phyloP scores from a whole-genome alignment of 2,888 invertebrate species.

The Portevinia maculata region DNA sequence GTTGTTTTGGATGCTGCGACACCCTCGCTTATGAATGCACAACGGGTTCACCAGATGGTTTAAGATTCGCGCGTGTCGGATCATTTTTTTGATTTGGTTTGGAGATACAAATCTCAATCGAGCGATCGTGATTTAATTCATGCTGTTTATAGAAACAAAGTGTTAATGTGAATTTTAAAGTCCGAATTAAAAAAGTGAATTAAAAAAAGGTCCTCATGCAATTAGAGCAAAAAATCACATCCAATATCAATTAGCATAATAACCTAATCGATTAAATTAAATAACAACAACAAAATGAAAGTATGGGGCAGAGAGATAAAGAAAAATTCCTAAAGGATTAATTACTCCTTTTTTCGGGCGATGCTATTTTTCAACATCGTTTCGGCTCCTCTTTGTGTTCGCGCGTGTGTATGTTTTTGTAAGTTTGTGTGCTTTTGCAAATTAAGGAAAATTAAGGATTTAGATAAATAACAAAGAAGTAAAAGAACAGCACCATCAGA shows the following conservation, averaged over 20 bases:
- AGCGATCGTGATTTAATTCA: constrained; percentile 26
- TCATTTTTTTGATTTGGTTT: no score
- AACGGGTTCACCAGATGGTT: not conserved
- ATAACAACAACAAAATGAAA: constrained; percentile 12
- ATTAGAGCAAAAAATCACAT: not conserved
- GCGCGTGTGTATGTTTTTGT: constrained; percentile 21
- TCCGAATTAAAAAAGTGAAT: not conserved
- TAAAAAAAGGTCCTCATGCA: not conserved
- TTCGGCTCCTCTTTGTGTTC: constrained; percentile 25
- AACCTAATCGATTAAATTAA: constrained; percentile 43
- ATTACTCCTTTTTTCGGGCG: constrained; percentile 43
- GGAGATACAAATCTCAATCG: constrained; percentile 1
- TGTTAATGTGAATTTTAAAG: constrained; percentile 2
- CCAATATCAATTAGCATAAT: constrained; percentile 51
- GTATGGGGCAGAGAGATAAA: constrained; percentile 10
- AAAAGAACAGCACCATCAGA: constrained; percentile 5
- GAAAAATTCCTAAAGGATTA: constrained; percentile 38
- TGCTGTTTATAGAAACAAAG: constrained; percentile 4
- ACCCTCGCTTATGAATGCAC: not conserved
- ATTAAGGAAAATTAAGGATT: constrained; percentile 71
- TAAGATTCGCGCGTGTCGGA: constrained; percentile 9
- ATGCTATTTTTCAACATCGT: constrained; percentile 25
- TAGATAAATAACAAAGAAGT: constrained; percentile 45
- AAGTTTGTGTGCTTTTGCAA: constrained; percentile 47
- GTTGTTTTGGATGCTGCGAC: constrained; percentile 15